Evolutionary conservation across 2,113 vertebrate species (phyloP).

Genomic region (Sakesphorus luctuosus): DNA sequence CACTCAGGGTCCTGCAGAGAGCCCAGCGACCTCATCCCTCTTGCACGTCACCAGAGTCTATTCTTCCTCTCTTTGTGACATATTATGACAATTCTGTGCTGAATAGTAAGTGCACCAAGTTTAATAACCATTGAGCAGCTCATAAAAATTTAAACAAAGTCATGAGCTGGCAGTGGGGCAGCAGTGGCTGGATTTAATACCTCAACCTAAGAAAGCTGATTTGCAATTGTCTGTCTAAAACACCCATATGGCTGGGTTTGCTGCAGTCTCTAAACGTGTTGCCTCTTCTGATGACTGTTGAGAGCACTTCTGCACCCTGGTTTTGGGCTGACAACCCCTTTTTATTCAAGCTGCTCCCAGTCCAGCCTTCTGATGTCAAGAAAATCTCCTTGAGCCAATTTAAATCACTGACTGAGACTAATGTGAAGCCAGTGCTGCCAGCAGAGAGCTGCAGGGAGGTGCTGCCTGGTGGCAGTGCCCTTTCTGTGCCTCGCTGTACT

Average conservation of each 20-base stretch:
- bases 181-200: neutral
- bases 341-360: neutral
- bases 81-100: neutral
- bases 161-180: neutral
- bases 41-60: fast-evolving
- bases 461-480: neutral
- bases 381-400: neutral
- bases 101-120: neutral
- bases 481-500: neutral
- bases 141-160: constrained; percentile 30
- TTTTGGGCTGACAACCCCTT: neutral
- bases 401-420: neutral
- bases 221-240: neutral
- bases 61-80: neutral
- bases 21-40: neutral
- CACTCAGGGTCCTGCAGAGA: neutral
- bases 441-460: neutral
- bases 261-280: neutral
- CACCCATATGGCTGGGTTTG: neutral
- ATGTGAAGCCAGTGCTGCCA: neutral
- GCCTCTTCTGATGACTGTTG: fast-evolving
- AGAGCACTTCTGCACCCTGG: neutral
- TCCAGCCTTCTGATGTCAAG: neutral
- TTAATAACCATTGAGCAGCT: constrained; percentile 19
- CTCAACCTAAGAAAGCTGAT: neutral